Percentiles rank a stretch among this genome's conserved stretches.
Conservation (phyloP, 2,797 vertebrate genomes). For the Poeciliopsis turneri region DNA sequence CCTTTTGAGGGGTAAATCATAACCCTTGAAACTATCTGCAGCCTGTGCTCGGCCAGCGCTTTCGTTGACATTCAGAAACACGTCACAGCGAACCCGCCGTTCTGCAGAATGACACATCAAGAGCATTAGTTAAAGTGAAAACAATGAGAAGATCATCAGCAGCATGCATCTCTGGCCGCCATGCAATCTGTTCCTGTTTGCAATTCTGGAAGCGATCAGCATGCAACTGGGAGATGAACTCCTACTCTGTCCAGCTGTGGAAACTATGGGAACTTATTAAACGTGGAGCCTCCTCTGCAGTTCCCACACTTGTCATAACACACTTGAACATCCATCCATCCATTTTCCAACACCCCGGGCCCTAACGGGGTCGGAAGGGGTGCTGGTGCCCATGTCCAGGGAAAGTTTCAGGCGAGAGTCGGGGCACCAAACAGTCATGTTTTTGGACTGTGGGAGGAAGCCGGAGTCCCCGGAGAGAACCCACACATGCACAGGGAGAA, state of each 20-base stretch:
- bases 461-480: no score
- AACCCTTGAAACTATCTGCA: constrained; percentile 22
- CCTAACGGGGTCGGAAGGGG: no score
- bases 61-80: constrained; percentile 39
- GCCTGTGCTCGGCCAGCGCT: constrained; percentile 1
- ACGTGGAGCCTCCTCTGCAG: constrained; percentile 50
- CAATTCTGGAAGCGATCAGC: neutral
- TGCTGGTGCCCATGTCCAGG: no score
- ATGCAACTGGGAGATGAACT: constrained; percentile 14
- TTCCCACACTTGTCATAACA: constrained; percentile 51
- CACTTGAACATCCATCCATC: neutral
- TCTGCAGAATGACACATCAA: constrained; percentile 7
- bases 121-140: constrained; percentile 16
- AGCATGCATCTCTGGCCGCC: neutral
- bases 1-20: neutral
- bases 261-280: constrained; percentile 50
- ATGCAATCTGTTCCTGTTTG: constrained; percentile 2
- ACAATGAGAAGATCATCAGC: constrained; percentile 7
- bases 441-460: no score
- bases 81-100: constrained; percentile 1
- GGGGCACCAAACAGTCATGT: no score
- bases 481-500: no score
- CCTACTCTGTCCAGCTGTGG: constrained; percentile 8
- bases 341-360: no score
- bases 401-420: no score